Conservation (phyloP, 2,888 invertebrate genomes). For the Eurytoma adleriae region DNA sequence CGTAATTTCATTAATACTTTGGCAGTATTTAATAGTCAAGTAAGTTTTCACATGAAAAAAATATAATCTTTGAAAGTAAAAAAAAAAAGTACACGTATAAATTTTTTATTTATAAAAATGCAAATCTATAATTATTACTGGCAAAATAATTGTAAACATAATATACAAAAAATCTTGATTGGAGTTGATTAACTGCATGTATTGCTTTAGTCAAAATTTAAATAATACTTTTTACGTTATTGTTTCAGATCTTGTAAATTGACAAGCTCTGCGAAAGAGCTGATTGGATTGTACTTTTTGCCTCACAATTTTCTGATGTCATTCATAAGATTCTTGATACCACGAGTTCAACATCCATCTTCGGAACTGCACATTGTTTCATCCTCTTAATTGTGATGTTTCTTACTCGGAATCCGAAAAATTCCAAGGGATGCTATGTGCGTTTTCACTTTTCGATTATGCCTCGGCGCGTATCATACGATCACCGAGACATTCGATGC, state of each 20-base stretch:
- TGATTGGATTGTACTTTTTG: conserved; percentile 14
- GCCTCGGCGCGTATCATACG: conserved; percentile 49
- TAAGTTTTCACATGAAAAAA: not conserved
- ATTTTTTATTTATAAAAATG: conserved; percentile 16
- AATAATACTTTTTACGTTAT: conserved; percentile 29
- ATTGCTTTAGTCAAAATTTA: conserved; percentile 33
- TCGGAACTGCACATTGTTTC: not conserved
- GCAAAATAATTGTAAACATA: conserved; percentile 17
- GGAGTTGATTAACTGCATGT: not conserved
- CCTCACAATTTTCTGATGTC: not conserved
- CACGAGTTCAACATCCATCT: not conserved
- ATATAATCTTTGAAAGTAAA: not conserved
- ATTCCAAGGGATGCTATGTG: conserved; percentile 3
- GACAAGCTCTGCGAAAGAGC: not conserved
- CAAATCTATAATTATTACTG: conserved; percentile 14
- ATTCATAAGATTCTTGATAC: conserved; percentile 9
- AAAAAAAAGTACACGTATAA: conserved; percentile 6
- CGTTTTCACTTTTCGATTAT: conserved; percentile 25
- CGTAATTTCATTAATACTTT: conserved; percentile 27
- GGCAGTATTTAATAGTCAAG: conserved; percentile 19
- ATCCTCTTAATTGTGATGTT: conserved; percentile 9
- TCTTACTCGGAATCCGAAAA: conserved; percentile 13
- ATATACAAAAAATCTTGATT: not conserved
- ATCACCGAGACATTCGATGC: conserved; percentile 54
- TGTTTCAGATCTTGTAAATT: conserved; percentile 28